These are phyloP conservation scores for Drosophila neoperkinsi DNA, from an alignment of 2,888 invertebrate species.

Conservation along the genomic window DNA sequence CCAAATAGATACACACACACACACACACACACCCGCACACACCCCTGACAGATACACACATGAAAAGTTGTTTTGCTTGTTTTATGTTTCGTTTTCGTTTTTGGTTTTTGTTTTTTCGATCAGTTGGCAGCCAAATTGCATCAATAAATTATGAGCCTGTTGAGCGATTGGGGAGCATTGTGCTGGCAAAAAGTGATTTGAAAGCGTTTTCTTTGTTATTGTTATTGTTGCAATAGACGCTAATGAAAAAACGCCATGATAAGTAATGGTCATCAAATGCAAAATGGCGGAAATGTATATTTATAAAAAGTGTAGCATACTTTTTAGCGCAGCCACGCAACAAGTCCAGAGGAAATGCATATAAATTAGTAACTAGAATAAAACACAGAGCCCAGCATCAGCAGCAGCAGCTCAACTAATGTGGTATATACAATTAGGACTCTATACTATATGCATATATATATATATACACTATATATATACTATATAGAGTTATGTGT, in stretches of 20 bases:
- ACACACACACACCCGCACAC: conserved; percentile 2
- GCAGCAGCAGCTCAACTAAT: conserved; percentile 29
- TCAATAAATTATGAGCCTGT: conserved; percentile 71
- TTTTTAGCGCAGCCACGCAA: conserved; percentile 49
- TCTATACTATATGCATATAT: conserved; percentile 23
- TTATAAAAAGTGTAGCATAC: conserved; percentile 43
- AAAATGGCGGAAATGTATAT: conserved; percentile 4
- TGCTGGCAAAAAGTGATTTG: conserved; percentile 27
- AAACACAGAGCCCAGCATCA: conserved; percentile 5
- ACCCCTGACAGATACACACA: conserved; percentile 11
- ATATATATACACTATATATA: not conserved
- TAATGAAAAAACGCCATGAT: conserved; percentile 50
- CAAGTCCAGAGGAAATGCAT: conserved; percentile 45
- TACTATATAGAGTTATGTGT: conserved; percentile 13
- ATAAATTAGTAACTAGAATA: not conserved
- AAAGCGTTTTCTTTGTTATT: conserved; percentile 20
- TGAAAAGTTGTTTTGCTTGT: conserved; percentile 7
- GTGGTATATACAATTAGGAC: conserved; percentile 41
- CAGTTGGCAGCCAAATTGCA: conserved; percentile 53
- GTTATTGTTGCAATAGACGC: conserved; percentile 26
- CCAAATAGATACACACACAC: conserved; percentile 9
- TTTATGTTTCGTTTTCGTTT: not conserved
- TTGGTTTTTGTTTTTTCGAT: conserved; percentile 11
- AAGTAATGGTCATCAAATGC: conserved; percentile 25
- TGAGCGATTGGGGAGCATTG: conserved; percentile 51